phyloP scores from a whole-genome alignment of 2,113 vertebrate species.

The Penelope pileata region DNA sequence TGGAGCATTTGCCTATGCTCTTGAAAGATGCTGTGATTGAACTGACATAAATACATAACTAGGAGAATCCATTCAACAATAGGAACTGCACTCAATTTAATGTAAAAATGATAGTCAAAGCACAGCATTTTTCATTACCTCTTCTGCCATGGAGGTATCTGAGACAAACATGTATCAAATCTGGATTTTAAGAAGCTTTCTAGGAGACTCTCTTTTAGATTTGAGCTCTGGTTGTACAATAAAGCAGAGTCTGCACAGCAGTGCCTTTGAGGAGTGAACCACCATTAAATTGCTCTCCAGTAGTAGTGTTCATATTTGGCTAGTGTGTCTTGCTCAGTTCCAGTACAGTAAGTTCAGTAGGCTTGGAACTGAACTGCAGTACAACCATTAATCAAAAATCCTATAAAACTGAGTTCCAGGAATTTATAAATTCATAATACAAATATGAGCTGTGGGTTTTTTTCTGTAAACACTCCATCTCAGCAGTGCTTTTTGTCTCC shows the following conservation, averaged over 20 bases:
- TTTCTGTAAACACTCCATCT: slow-evolving; percentile 59
- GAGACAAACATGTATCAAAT: neutral
- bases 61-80: neutral
- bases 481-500: neutral
- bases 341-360: slow-evolving; percentile 47
- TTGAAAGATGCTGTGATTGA: slow-evolving; percentile 2
- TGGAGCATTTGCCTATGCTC: neutral
- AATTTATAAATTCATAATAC: slow-evolving; percentile 59
- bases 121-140: neutral
- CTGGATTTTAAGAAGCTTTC: neutral
- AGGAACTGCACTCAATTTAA: neutral
- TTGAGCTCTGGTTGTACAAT: neutral
- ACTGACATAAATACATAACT: slow-evolving; percentile 20
- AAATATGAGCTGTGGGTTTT: slow-evolving; percentile 43
- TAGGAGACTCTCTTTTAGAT: neutral
- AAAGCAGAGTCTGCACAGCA: slow-evolving; percentile 16
- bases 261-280: neutral
- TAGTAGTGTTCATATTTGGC: slow-evolving; percentile 31
- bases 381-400: slow-evolving; percentile 56
- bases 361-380: slow-evolving; percentile 32
- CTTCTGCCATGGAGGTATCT: neutral
- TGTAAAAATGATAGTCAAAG: neutral
- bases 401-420: slow-evolving; percentile 67
- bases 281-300: slow-evolving; percentile 25
- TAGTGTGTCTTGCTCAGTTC: neutral